Evolutionary conservation across 2,888 invertebrate genomes (phyloP).

Genomic region (Harpagoxenus sublaevis): DNA sequence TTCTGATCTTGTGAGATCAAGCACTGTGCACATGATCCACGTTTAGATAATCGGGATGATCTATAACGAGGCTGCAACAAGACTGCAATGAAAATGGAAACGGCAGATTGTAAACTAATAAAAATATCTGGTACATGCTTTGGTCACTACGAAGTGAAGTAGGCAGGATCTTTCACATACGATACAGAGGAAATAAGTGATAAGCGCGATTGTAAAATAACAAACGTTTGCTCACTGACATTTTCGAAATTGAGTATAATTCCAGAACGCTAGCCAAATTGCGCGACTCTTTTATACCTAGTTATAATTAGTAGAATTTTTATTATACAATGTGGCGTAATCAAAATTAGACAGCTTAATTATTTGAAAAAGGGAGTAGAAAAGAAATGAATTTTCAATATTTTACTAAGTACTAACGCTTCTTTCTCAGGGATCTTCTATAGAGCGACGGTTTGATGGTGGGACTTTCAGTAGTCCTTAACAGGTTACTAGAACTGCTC

Average conservation of each 20-base stretch:
- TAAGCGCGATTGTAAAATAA: slow-evolving; percentile 28
- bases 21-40: slow-evolving; percentile 17
- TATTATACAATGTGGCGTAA: slow-evolving; percentile 25
- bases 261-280: slow-evolving; percentile 21
- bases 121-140: slow-evolving; percentile 18
- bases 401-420: slow-evolving; percentile 65
- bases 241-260: slow-evolving; percentile 20
- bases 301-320: slow-evolving; percentile 12
- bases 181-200: slow-evolving; percentile 11
- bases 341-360: slow-evolving; percentile 35
- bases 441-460: slow-evolving; percentile 51
- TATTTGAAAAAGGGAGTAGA: neutral
- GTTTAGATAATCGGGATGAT: neutral
- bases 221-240: slow-evolving; percentile 44
- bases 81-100: slow-evolving; percentile 3
- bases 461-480: slow-evolving; percentile 31
- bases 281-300: slow-evolving; percentile 25
- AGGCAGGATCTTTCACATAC: neutral
- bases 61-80: neutral
- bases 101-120: slow-evolving; percentile 19
- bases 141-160: neutral
- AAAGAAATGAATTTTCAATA: slow-evolving; percentile 50
- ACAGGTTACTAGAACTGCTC: slow-evolving; percentile 34
- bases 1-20: slow-evolving; percentile 54
- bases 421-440: slow-evolving; percentile 73